A percentile compares a stretch with the other conserved stretches of the same genome.
Evolutionary conservation across 2,113 vertebrate genomes (phyloP).

Genomic region (Mesitornis unicolor): DNA sequence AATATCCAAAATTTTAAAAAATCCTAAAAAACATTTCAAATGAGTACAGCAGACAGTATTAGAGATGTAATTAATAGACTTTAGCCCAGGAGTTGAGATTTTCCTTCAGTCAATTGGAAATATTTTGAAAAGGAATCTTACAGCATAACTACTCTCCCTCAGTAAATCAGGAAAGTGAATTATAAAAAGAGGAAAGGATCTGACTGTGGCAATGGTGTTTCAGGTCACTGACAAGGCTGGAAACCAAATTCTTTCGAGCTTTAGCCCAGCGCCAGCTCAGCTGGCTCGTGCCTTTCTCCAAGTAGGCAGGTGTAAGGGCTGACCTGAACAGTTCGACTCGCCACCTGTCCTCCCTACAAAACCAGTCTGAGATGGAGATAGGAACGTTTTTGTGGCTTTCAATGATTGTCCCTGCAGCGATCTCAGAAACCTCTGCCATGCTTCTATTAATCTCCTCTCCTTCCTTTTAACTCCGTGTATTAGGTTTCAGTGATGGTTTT

Average conservation of each 20-base stretch:
- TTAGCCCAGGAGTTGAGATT: not conserved
- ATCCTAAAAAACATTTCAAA: not conserved
- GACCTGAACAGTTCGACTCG: not conserved
- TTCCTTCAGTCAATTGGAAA: not conserved
- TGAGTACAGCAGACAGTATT: not conserved
- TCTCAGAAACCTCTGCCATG: not conserved
- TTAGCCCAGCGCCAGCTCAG: not conserved
- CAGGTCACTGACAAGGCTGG: not conserved
- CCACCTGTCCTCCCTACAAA: not conserved
- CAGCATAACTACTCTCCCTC: not conserved
- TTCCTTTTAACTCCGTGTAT: not conserved
- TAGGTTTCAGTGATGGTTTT: too few species aligned
- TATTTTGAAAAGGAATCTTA: not conserved
- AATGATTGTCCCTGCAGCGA: not conserved
- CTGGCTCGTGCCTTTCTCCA: not conserved
- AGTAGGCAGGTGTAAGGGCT: not conserved
- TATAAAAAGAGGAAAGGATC: not conserved
- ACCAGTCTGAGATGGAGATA: rapidly evolving
- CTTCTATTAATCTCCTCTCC: not conserved
- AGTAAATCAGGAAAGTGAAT: not conserved
- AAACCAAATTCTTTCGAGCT: not conserved
- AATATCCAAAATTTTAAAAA: not conserved
- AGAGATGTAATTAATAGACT: not conserved
- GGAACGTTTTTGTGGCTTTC: not conserved
- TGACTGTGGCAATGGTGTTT: not conserved